Base-by-base conservation (phyloP, 2,113 vertebrate genomes). In the Macaca fascicularis region DNA sequence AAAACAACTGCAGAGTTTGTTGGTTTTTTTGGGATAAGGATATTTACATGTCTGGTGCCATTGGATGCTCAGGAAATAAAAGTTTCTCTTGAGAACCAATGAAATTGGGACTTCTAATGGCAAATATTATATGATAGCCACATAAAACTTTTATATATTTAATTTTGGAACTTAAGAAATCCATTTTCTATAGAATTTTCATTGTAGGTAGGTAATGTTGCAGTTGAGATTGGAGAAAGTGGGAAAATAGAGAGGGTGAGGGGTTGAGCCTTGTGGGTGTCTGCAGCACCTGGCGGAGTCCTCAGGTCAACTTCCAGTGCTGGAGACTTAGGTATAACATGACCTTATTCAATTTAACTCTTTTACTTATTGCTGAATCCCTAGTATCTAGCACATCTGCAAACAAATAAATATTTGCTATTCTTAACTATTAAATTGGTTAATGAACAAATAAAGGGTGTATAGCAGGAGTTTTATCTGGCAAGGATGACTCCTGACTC, bases 81-180 rank as follows among this genome's bases (percentile, higher is more conserved):
- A 45, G 12, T 86, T 89, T 89, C 35, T 86, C 40, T 45, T 81
- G 61, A 64, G 50, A 90, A 57, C 35, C 40, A 82, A 22, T 25
- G 25, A 86, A 75, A 94, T 45, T 86, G 75, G 90, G 90, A 90
- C n/a, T 70, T 94, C 43, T 61, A 57, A 30, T 90, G 50, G 55
- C 38, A 72, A 70, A 64, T 83, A 57, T 64, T 93, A 3, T 70
- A 59, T 78, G 84, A 84, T 48, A 55, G 19, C 16, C 40, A 40
- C 11, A n/a, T 35, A 45, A 79, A 45, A 32, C 52, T 72, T 92
- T 84, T 67, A 35, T 35, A 32, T 38, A 80, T 89, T 89, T 82
- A 67, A 81, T 93, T 78, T 83, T 89, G 79, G 72, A 84, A 74
- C 45, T 85, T 81, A 27, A 67, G 75, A 89, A 75, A 45, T 74